Evolutionary conservation across 2,888 invertebrate species (phyloP).

Genomic region (Calephelis perditalis): DNA sequence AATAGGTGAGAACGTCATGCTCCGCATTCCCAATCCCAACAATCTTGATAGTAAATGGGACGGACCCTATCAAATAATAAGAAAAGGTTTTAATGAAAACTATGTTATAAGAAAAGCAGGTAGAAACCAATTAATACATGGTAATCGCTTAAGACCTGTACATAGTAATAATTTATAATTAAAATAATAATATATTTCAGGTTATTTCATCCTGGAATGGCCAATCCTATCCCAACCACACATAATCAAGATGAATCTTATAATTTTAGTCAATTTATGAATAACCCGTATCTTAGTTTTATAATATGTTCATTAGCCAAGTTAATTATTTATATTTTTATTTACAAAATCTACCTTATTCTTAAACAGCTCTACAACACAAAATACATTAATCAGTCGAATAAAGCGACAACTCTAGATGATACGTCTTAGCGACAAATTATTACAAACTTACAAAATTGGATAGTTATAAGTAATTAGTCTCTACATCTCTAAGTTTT

Average conservation of each 20-base stretch:
- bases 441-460: too few relatives aligned
- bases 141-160: constrained; percentile 24
- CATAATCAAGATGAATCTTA: neutral
- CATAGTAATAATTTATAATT: neutral
- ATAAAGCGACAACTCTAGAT: too few relatives aligned
- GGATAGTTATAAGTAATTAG: too few relatives aligned
- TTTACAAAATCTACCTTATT: too few relatives aligned
- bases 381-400: too few relatives aligned
- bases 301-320: too few relatives aligned
- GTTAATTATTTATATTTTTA: too few relatives aligned
- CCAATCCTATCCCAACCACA: neutral
- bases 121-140: constrained; percentile 26
- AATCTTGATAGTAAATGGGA: constrained; percentile 39
- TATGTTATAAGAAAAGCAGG: constrained; percentile 26
- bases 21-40: constrained; percentile 35
- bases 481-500: too few relatives aligned
- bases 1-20: constrained; percentile 19
- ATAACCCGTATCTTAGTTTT: too few relatives aligned
- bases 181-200: neutral
- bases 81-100: constrained; percentile 29
- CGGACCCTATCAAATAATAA: constrained; percentile 29
- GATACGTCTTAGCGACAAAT: too few relatives aligned
- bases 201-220: neutral
- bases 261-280: neutral
- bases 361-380: too few relatives aligned